phyloP scores from a whole-genome alignment of 2,888 invertebrate species.

The Caenorhabditis uteleia region DNA sequence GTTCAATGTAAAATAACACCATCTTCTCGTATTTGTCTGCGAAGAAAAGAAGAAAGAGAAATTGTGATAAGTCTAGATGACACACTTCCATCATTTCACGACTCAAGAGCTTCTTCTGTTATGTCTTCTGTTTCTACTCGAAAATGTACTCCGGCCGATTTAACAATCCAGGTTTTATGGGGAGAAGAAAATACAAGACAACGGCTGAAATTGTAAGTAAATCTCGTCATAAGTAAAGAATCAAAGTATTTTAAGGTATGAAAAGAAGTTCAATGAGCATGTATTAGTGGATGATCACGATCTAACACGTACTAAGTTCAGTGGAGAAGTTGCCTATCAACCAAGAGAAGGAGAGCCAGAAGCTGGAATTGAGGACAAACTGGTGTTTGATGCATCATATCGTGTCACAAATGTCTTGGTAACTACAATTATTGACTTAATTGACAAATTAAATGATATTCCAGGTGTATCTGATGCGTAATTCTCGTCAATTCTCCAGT shows the following conservation, averaged over 20 bases:
- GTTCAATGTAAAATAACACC: not conserved
- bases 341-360: not conserved
- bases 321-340: not conserved
- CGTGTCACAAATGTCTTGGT: constrained; percentile 5
- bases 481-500: not conserved
- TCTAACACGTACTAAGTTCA: not conserved
- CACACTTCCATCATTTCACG: not conserved
- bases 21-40: not conserved
- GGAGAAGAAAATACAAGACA: constrained; percentile 8
- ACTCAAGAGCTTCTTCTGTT: not conserved
- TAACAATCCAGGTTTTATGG: constrained; percentile 3
- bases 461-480: not conserved
- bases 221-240: not conserved
- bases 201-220: constrained; percentile 4
- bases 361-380: not conserved
- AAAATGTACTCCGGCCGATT: not conserved
- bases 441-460: no score
- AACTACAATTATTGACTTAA: no score
- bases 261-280: not conserved
- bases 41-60: not conserved
- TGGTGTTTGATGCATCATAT: constrained; percentile 2
- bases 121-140: constrained; percentile 2
- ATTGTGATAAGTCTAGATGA: not conserved
- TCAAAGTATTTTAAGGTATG: not conserved
- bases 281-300: not conserved